Percentiles rank a stretch among this genome's conserved stretches.
phyloP scores from a whole-genome alignment of 1,140 invertebrate species.

The Ooceraea biroi region DNA sequence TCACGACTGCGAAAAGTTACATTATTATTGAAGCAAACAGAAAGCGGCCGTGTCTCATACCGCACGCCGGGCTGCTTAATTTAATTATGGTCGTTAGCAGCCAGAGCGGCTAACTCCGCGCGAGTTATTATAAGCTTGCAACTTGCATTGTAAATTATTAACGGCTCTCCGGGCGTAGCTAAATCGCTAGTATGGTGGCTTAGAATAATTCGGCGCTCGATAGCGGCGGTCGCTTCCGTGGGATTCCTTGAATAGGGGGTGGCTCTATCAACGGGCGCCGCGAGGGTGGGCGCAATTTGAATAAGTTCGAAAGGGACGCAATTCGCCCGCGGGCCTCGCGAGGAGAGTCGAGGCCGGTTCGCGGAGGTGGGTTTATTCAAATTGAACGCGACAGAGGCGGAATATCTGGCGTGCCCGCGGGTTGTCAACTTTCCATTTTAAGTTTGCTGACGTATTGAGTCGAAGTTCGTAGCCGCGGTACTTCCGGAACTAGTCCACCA shows the following conservation, averaged over 20 bases:
- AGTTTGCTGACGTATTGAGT: conserved; percentile 76
- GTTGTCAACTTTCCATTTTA: conserved; percentile 81
- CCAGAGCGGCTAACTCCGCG: conserved; percentile 28
- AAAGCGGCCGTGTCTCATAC: conserved; percentile 39
- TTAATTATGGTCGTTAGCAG: conserved; percentile 51
- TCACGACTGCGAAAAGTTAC: conserved; percentile 36
- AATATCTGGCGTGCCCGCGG: conserved; percentile 76
- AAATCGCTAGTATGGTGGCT: conserved; percentile 30
- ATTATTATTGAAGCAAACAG: conserved; percentile 49
- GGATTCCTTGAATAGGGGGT: conserved; percentile 15
- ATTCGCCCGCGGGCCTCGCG: conserved; percentile 1
- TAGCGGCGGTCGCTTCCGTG: not conserved
- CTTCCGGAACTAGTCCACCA: conserved; percentile 40
- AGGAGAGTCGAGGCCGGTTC: not conserved
- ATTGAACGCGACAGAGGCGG: conserved; percentile 80
- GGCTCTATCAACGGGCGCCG: not conserved
- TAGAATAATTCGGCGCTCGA: conserved; percentile 47
- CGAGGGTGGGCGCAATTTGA: conserved; percentile 71
- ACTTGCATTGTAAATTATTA: conserved; percentile 63
- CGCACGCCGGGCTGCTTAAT: conserved; percentile 23
- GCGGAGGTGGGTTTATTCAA: conserved; percentile 74
- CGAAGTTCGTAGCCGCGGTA: conserved; percentile 46
- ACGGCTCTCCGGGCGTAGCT: conserved; percentile 8
- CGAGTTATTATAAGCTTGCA: conserved; percentile 52
- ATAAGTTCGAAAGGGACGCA: conserved; percentile 79